Percentiles rank a stretch among this genome's conserved stretches.
phyloP scores from a whole-genome alignment of 2,797 vertebrate genomes.

The Cynodonichthys magdalenae region DNA sequence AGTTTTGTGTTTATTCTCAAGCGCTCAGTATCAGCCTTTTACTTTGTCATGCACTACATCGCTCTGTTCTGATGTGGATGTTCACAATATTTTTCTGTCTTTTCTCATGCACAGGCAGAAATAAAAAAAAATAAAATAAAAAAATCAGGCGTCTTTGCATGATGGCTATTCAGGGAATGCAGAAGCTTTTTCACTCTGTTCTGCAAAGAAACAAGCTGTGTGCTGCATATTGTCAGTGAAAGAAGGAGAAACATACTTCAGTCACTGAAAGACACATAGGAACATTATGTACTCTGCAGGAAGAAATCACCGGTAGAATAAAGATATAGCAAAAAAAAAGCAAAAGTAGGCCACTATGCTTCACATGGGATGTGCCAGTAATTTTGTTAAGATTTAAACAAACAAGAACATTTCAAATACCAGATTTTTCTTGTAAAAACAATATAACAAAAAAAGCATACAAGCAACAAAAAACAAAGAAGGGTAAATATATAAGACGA shows the following conservation, averaged over 20 bases:
- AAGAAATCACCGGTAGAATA: background rate
- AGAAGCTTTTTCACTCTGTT: constrained; percentile 26
- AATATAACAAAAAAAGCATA: too few species aligned
- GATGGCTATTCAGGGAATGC: constrained; percentile 44
- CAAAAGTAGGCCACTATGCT: background rate
- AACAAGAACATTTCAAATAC: too few species aligned
- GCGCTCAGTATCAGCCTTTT: background rate
- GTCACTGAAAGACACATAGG: constrained; percentile 12
- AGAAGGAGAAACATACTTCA: constrained; percentile 38
- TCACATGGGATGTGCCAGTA: too few species aligned
- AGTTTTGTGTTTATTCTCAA: background rate
- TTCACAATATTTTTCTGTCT: constrained; percentile 23
- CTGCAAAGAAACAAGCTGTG: constrained; percentile 19
- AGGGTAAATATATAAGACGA: too few species aligned
- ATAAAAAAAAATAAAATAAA: background rate
- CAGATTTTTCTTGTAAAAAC: too few species aligned
- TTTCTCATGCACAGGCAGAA: constrained; percentile 22
- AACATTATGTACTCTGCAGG: background rate
- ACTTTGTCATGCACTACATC: constrained; percentile 29
- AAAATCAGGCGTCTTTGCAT: constrained; percentile 25
- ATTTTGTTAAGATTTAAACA: too few species aligned
- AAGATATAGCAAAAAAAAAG: constrained; percentile 1
- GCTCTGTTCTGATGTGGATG: constrained; percentile 30
- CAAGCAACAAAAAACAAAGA: too few species aligned
- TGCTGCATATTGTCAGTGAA: constrained; percentile 24